phyloP scores from a whole-genome alignment of 2,888 invertebrate species.

The Lomographa bimaculata region DNA sequence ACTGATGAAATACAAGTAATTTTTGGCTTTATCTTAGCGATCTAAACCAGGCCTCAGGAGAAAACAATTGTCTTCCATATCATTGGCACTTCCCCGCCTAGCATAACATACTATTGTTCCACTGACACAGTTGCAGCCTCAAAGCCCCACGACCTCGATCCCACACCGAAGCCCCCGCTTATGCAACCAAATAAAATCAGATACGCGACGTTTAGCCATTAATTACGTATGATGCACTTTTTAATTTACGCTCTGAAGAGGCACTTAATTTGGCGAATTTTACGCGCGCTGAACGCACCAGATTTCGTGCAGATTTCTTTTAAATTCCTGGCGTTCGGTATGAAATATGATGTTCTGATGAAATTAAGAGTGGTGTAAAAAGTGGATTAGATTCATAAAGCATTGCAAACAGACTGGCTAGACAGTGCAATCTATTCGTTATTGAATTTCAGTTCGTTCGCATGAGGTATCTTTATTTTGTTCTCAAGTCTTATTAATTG shows the following conservation, averaged over 20 bases:
- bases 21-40: slow-evolving; percentile 3
- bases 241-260: slow-evolving; percentile 40
- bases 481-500: no score
- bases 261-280: slow-evolving; percentile 35
- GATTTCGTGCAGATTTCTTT: slow-evolving; percentile 19
- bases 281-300: slow-evolving; percentile 20
- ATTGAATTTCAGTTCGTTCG: no score
- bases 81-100: slow-evolving; percentile 31
- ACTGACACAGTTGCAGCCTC: slow-evolving; percentile 62
- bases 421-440: slow-evolving; percentile 1
- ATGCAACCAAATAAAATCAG: slow-evolving; percentile 56
- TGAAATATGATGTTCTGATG: slow-evolving; percentile 8
- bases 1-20: no score
- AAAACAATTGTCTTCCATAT: slow-evolving; percentile 26
- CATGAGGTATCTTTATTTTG: background rate
- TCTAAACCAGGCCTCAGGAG: slow-evolving; percentile 17
- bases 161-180: slow-evolving; percentile 64
- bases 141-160: slow-evolving; percentile 59
- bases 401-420: background rate
- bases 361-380: slow-evolving; percentile 11
- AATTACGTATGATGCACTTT: slow-evolving; percentile 38
- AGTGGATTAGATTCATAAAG: slow-evolving; percentile 7
- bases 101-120: slow-evolving; percentile 48
- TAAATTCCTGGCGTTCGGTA: slow-evolving; percentile 8
- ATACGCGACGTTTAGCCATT: slow-evolving; percentile 40